Base-by-base conservation (phyloP, 2,113 vertebrate species). In the Cryptomyrus ogoouensis region DNA sequence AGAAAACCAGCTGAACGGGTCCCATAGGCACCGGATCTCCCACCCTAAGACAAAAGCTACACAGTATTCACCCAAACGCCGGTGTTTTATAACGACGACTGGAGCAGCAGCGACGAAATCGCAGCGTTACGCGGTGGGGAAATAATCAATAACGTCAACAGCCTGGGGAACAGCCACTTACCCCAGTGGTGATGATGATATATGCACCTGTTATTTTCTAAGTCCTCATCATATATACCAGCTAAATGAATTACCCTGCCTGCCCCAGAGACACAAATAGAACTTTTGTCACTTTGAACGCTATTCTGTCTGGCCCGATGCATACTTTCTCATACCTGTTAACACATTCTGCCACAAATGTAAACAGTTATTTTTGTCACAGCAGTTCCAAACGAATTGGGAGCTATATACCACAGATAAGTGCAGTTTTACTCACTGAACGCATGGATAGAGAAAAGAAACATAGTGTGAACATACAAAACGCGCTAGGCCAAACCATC, bases 151-250 rank as follows among this genome's bases (percentile, higher is more conserved):
- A 21, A 53, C 21, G 49, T n/a, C 46, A 52, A 17, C 24, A 35
- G 46, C 4, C 19, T 35, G 52, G 56, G 35, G 42, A 62, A 88
- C 53, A 66, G 53, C 17, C 56, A 88, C 56, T 62, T 66, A 62
- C 31, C 31, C 87, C 56, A 62, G 58, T 46, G 31, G 19, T 44
- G 87, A 35, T 58, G 35, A 88, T 62, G 35, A 88, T 42, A 62
- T 62, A 50, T 62, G 58, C 53, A 62, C 56, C 87, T 88, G 87
- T 53, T 24, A 53, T 56, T 46, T 62, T 62, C 21, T 44, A 66
- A 66, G 52, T 62, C 53, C 56, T 66, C 87, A 44, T 88, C 53
- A 88, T 58, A 66, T 46, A 88, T 35, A 87, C 50, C 19, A 86
- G 44, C 83, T 31, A 87, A 53, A 87, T 53, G 12, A 53, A 44